Percentiles rank a stretch among this genome's conserved stretches.
phyloP scores from a whole-genome alignment of 2,113 vertebrate genomes.

The Rissa tridactyla region DNA sequence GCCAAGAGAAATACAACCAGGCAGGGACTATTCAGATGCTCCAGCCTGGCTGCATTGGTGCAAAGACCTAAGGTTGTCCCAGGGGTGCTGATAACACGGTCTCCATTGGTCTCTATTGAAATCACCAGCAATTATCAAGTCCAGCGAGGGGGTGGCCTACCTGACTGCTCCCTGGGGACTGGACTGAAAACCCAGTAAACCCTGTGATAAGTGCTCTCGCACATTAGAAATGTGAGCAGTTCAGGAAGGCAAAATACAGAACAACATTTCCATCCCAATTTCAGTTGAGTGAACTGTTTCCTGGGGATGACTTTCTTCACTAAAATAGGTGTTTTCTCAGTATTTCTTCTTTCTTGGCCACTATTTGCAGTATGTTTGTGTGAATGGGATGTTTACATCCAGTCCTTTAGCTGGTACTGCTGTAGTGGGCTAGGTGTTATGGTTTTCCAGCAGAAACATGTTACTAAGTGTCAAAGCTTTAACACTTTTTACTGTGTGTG shows the following conservation, averaged over 20 bases:
- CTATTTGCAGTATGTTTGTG: accelerated
- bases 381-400: not conserved
- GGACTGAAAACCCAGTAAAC: not conserved
- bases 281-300: not conserved
- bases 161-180: not conserved
- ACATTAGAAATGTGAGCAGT: not conserved
- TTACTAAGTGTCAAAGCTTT: not conserved
- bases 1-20: not conserved
- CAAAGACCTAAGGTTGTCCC: not conserved
- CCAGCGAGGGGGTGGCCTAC: accelerated
- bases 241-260: not conserved
- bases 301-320: not conserved
- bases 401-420: not conserved
- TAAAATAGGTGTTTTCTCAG: not conserved
- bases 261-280: not conserved
- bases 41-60: not conserved
- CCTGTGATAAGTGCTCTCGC: accelerated
- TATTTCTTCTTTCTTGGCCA: not conserved
- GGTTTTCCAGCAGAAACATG: not conserved
- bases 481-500: not conserved
- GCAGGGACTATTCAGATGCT: accelerated
- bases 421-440: not conserved
- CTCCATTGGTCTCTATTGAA: not conserved
- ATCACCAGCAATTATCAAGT: accelerated
- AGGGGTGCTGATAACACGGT: not conserved